Conservation (phyloP, 2,113 vertebrate genomes). For the Hippopotamus amphibius region DNA sequence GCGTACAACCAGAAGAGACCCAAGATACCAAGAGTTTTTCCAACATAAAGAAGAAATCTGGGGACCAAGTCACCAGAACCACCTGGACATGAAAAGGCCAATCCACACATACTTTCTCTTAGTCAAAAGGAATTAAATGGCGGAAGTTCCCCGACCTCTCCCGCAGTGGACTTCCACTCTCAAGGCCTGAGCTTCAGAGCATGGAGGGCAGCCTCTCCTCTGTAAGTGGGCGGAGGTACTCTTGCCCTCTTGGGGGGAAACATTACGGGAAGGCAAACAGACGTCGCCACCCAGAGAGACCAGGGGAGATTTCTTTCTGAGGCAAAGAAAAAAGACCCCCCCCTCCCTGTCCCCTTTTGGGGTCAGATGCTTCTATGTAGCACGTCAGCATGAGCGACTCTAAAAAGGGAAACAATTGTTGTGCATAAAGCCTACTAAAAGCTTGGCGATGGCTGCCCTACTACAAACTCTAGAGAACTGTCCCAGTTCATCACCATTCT, state of each 20-base stretch:
- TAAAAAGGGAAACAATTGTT: neutral
- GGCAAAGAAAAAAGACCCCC: neutral
- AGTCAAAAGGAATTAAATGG: neutral
- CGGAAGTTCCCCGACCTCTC: neutral
- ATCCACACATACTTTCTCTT: neutral
- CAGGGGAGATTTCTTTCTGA: neutral
- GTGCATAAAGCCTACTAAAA: neutral
- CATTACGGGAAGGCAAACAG: neutral
- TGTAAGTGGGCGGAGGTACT: neutral
- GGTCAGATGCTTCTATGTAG: neutral
- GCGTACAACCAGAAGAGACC: neutral
- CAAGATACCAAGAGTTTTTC: neutral
- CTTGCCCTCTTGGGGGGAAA: too few species aligned
- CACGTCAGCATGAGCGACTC: neutral
- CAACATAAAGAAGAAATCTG: neutral
- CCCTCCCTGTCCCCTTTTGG: neutral
- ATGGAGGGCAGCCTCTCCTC: neutral
- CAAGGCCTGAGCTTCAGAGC: neutral
- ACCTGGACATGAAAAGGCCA: neutral
- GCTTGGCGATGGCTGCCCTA: neutral
- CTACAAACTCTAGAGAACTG: neutral
- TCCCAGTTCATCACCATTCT: neutral
- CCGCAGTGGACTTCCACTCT: neutral
- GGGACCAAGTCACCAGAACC: neutral
- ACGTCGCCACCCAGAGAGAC: neutral